Percentiles rank a stretch among this genome's conserved stretches.
phyloP scores from a whole-genome alignment of 2,888 invertebrate genomes.

The Sphaerophoria taeniata region DNA sequence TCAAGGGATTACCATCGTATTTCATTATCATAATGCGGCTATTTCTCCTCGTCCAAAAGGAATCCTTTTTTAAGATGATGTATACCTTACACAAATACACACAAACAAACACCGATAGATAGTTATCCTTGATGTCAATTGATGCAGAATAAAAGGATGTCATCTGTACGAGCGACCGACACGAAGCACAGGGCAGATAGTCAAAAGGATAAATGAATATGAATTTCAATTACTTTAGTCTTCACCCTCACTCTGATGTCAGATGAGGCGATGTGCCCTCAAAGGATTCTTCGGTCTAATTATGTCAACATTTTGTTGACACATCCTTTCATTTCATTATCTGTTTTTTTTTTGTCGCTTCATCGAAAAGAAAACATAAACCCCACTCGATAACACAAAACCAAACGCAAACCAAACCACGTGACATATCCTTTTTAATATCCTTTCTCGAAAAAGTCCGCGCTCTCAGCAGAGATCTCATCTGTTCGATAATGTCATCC shows the following conservation, averaged over 20 bases:
- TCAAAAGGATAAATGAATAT: conserved; percentile 69
- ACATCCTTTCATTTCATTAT: conserved; percentile 64
- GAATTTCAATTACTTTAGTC: conserved; percentile 69
- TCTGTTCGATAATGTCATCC: conserved; percentile 56
- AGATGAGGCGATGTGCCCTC: conserved; percentile 41
- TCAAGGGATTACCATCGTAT: conserved; percentile 68
- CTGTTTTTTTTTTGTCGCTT: conserved; percentile 13
- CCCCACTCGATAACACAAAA: conserved; percentile 24
- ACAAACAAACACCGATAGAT: neutral
- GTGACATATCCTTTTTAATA: conserved; percentile 66
- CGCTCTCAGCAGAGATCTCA: conserved; percentile 37
- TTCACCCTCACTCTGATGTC: neutral
- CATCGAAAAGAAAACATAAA: conserved; percentile 27
- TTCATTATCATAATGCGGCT: conserved; percentile 70
- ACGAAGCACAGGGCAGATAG: conserved; percentile 34
- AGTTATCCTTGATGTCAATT: conserved; percentile 59
- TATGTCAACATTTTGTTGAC: conserved; percentile 70
- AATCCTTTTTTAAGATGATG: conserved; percentile 36
- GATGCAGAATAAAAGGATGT: conserved; percentile 65
- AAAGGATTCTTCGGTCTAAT: conserved; percentile 70
- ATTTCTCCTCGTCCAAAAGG: conserved; percentile 20
- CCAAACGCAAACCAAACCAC: conserved; percentile 30
- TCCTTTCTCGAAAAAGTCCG: conserved; percentile 41
- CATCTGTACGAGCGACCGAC: conserved; percentile 13
- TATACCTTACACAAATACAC: neutral